Percentiles rank a stretch among this genome's conserved stretches.
phyloP scores from a whole-genome alignment of 2,888 invertebrate species.

The Trichopoda pennipes region DNA sequence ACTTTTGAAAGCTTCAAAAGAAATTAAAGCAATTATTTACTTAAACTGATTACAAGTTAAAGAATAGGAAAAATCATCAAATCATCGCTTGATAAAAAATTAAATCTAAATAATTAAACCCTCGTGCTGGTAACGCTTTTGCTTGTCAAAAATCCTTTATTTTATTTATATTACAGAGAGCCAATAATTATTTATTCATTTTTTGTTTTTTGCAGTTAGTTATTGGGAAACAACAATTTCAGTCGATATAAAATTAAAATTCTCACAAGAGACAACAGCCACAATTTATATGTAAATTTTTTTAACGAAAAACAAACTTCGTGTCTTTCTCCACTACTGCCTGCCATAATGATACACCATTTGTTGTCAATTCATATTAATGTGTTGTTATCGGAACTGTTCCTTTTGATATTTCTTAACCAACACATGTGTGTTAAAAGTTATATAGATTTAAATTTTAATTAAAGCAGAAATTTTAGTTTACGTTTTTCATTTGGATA shows the following conservation, averaged over 20 bases:
- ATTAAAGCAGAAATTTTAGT: background rate
- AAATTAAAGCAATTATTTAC: too few relatives aligned
- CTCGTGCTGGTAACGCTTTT: too few relatives aligned
- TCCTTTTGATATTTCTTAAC: background rate
- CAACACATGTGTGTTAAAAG: background rate
- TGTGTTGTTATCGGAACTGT: background rate
- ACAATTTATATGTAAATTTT: constrained; percentile 67
- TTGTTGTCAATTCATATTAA: constrained; percentile 29
- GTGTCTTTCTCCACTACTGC: background rate
- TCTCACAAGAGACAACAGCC: constrained; percentile 43
- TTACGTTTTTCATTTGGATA: too few relatives aligned
- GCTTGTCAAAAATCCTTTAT: constrained; percentile 52
- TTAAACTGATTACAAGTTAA: too few relatives aligned
- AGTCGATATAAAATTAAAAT: constrained; percentile 29
- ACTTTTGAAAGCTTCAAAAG: too few relatives aligned
- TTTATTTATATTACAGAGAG: constrained; percentile 46
- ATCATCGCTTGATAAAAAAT: too few relatives aligned
- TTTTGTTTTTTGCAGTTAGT: background rate
- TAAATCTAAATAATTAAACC: too few relatives aligned
- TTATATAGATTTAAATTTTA: background rate
- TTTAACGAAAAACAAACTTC: constrained; percentile 47
- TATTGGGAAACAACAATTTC: constrained; percentile 21
- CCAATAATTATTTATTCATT: constrained; percentile 20
- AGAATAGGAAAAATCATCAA: too few relatives aligned
- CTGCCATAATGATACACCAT: constrained; percentile 1